phyloP scores from a whole-genome alignment of 2,797 vertebrate species.

The Lates japonicus region DNA sequence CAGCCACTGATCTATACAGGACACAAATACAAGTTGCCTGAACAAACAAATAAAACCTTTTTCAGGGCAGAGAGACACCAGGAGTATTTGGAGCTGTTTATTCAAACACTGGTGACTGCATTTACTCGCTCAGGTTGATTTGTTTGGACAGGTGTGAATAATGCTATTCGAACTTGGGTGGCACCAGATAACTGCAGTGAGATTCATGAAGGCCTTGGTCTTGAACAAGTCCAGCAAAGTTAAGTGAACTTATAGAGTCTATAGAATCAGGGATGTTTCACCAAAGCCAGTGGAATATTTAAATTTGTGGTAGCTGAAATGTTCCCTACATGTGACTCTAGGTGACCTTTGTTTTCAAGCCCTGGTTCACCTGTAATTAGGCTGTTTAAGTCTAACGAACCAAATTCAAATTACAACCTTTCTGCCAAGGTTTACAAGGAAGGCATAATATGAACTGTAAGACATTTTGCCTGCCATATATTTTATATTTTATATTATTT shows the following conservation, averaged over 20 bases:
- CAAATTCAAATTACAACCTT: background rate
- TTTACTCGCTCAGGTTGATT: conserved; percentile 13
- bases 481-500: conserved; percentile 33
- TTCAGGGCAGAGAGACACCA: background rate
- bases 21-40: background rate
- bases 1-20: background rate
- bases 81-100: conserved; percentile 1
- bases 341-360: background rate
- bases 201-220: conserved; percentile 8
- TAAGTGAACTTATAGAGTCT: background rate
- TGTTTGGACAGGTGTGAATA: conserved; percentile 35
- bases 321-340: background rate
- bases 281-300: background rate
- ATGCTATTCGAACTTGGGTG: conserved; percentile 21
- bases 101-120: background rate
- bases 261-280: background rate
- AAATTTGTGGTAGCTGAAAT: background rate
- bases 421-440: background rate
- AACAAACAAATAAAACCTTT: conserved; percentile 3
- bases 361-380: background rate
- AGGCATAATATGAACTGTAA: conserved; percentile 1
- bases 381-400: background rate
- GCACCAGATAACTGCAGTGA: conserved; percentile 8
- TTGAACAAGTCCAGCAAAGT: conserved; percentile 7
- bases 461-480: conserved; percentile 8